These are phyloP conservation scores for Anarrhichthys ocellatus DNA, from an alignment of 2,113 vertebrate species.

Conservation along the genomic window DNA sequence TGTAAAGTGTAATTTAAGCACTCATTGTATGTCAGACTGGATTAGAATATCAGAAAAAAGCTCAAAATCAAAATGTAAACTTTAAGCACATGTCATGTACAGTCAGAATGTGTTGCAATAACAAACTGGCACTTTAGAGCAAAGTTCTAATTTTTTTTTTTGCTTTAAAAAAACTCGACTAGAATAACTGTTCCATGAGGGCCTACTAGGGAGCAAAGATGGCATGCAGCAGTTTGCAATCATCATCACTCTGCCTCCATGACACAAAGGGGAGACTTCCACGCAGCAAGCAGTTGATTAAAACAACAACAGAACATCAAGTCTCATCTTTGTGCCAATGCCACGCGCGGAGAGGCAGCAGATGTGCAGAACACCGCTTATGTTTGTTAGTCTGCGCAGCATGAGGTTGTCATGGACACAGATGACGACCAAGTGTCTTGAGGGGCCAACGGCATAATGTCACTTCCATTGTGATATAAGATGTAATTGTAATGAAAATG, in stretches of 20 bases:
- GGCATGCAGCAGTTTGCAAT: slow-evolving; percentile 76
- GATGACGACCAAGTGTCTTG: slow-evolving; percentile 16
- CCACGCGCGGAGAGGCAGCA: slow-evolving; percentile 32
- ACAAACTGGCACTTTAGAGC: neutral
- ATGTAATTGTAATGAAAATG: neutral
- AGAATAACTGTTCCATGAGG: slow-evolving; percentile 37
- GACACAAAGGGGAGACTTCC: slow-evolving; percentile 70
- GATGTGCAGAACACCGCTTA: neutral
- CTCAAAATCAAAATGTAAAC: neutral
- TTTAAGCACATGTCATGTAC: neutral
- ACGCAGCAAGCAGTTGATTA: slow-evolving; percentile 76
- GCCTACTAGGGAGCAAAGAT: slow-evolving; percentile 50
- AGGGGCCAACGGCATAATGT: neutral
- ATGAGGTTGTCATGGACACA: slow-evolving; percentile 24
- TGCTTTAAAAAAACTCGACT: neutral
- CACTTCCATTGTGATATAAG: neutral
- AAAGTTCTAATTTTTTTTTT: slow-evolving; percentile 12
- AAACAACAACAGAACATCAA: slow-evolving; percentile 57
- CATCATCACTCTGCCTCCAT: slow-evolving; percentile 74
- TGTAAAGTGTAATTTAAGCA: slow-evolving; percentile 16
- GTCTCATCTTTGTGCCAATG: slow-evolving; percentile 42
- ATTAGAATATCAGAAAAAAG: neutral
- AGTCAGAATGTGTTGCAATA: neutral
- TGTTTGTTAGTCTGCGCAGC: slow-evolving; percentile 6
- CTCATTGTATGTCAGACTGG: neutral